Conservation (phyloP, 2,888 invertebrate genomes). For the Amiota communis region DNA sequence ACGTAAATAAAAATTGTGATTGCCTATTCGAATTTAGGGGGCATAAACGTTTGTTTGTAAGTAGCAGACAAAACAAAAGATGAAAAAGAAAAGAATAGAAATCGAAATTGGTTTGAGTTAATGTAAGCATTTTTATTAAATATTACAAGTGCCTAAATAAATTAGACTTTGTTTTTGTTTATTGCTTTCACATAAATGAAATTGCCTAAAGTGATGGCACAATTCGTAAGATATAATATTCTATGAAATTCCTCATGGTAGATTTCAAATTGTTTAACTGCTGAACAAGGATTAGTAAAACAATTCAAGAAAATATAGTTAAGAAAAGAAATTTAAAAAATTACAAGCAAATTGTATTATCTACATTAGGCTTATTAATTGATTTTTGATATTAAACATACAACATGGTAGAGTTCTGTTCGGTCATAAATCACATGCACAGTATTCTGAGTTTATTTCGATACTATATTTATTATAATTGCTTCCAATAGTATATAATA, state of each 20-base stretch:
- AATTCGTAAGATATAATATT: no score
- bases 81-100: background rate
- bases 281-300: background rate
- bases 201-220: no score
- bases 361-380: no score
- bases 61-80: background rate
- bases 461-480: no score
- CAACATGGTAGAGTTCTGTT: no score
- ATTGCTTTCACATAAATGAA: constrained; percentile 37
- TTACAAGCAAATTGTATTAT: no score
- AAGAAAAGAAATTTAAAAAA: background rate
- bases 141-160: constrained; percentile 58
- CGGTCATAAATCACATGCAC: no score
- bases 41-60: constrained; percentile 23
- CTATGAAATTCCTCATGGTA: no score
- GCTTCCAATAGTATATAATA: no score
- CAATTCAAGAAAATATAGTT: background rate
- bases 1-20: constrained; percentile 64
- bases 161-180: constrained; percentile 45
- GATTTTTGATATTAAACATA: no score
- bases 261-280: no score
- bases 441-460: no score
- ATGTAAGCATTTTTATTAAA: constrained; percentile 58
- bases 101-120: constrained; percentile 31
- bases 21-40: constrained; percentile 51